phyloP scores from a whole-genome alignment of 2,113 vertebrate genomes.

The Perca flavescens region DNA sequence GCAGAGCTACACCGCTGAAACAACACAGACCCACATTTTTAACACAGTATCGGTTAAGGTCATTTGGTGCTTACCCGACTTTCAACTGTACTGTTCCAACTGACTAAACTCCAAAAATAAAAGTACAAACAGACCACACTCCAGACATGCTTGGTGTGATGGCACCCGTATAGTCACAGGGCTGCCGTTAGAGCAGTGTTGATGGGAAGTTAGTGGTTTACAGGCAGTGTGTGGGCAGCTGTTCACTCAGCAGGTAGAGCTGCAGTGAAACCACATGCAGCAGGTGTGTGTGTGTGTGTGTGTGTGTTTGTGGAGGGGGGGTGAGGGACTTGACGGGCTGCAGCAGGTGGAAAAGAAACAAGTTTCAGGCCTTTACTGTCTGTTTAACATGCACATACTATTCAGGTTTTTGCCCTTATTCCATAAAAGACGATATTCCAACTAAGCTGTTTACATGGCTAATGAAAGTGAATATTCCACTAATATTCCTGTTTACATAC shows the following conservation, averaged over 20 bases:
- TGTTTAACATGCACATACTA: too few species aligned
- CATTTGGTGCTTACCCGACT: neutral
- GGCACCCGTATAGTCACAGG: neutral
- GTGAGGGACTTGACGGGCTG: slow-evolving; percentile 81
- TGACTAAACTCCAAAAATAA: slow-evolving; percentile 11
- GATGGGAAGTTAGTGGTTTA: slow-evolving; percentile 44
- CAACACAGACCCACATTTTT: neutral
- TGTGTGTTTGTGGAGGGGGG: slow-evolving; percentile 4
- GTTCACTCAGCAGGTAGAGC: slow-evolving; percentile 68
- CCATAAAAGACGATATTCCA: too few species aligned
- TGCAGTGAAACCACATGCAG: slow-evolving; percentile 42
- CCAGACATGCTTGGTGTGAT: neutral
- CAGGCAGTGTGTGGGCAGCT: slow-evolving; percentile 54
- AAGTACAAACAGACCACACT: neutral
- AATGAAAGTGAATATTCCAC: too few species aligned
- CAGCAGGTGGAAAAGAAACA: slow-evolving; percentile 85
- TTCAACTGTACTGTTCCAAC: neutral
- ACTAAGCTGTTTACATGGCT: too few species aligned
- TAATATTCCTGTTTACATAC: too few species aligned
- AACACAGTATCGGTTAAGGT: neutral
- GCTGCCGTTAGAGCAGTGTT: slow-evolving; percentile 11
- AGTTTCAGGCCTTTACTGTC: slow-evolving; percentile 1
- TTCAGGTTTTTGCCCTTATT: too few species aligned
- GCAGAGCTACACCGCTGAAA: neutral
- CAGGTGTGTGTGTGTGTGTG: slow-evolving; percentile 50